Evolutionary conservation across 2,113 vertebrate species (phyloP).

Genomic region (Coturnix japonica): DNA sequence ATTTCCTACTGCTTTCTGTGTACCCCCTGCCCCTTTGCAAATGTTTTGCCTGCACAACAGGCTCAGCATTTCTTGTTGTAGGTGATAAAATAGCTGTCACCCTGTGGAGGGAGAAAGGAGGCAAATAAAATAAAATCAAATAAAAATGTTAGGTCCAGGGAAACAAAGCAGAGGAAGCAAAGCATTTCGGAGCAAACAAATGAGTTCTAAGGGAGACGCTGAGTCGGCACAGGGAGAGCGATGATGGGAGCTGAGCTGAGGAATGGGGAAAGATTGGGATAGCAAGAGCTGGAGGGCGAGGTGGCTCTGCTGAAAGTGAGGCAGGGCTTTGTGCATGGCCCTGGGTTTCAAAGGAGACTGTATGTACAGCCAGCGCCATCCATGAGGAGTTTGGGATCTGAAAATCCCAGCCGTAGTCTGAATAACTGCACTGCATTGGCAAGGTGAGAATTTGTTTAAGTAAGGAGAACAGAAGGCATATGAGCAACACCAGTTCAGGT

Average conservation of each 20-base stretch:
- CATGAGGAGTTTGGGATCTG: neutral
- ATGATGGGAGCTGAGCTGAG: neutral
- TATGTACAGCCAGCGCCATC: neutral
- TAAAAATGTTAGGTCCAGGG: neutral
- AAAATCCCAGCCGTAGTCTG: neutral
- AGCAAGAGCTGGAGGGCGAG: slow-evolving; percentile 4
- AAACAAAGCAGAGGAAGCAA: slow-evolving; percentile 25
- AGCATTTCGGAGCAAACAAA: slow-evolving; percentile 26
- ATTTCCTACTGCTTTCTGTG: slow-evolving; percentile 70
- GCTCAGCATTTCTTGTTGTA: slow-evolving; percentile 69
- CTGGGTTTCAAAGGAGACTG: neutral
- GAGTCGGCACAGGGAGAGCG: slow-evolving; percentile 23
- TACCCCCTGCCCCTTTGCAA: slow-evolving; percentile 71
- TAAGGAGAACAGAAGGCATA: neutral
- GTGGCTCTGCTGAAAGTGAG: neutral
- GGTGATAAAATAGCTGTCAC: slow-evolving; percentile 77
- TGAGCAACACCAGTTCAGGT: neutral
- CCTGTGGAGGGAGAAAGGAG: slow-evolving; percentile 52
- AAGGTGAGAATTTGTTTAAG: neutral
- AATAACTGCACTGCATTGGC: rapidly evolving
- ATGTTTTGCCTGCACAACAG: slow-evolving; percentile 72
- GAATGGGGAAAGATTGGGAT: neutral
- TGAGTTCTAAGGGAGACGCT: slow-evolving; percentile 30
- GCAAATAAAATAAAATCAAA: neutral
- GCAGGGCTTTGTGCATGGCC: neutral